Conservation (phyloP, 2,888 invertebrate genomes). For the Platynereis dumerilii region DNA sequence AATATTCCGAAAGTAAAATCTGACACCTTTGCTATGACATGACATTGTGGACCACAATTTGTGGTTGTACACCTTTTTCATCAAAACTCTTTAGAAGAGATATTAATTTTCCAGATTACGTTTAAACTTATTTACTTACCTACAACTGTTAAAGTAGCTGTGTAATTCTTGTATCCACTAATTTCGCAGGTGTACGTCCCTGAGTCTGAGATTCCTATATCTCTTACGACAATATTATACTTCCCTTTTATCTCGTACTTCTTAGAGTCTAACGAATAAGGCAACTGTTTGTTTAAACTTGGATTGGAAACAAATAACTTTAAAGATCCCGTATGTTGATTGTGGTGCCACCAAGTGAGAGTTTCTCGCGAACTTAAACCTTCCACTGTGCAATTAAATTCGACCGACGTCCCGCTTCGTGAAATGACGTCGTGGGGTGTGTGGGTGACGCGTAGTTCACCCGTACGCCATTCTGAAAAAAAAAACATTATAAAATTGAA, state of each 20-base stretch:
- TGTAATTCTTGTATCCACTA: conserved; percentile 16
- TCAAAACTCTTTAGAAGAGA: no score
- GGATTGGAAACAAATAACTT: conserved; percentile 22
- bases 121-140: no score
- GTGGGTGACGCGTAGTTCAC: conserved; percentile 14
- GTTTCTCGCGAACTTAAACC: conserved; percentile 17
- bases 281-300: neutral
- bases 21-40: no score
- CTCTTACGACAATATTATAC: conserved; percentile 22
- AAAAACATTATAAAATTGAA: neutral
- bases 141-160: conserved; percentile 24
- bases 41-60: no score
- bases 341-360: conserved; percentile 25
- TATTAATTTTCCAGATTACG: no score
- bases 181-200: conserved; percentile 25
- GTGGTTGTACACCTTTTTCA: no score
- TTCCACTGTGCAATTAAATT: conserved; percentile 24
- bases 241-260: conserved; percentile 28
- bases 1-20: no score
- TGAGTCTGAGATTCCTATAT: conserved; percentile 19
- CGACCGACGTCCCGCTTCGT: neutral
- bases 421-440: conserved; percentile 16
- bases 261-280: conserved; percentile 19
- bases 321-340: neutral
- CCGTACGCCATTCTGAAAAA: conserved; percentile 19